phyloP scores from a whole-genome alignment of 1,140 invertebrate species.

The Adoxophyes honmai region DNA sequence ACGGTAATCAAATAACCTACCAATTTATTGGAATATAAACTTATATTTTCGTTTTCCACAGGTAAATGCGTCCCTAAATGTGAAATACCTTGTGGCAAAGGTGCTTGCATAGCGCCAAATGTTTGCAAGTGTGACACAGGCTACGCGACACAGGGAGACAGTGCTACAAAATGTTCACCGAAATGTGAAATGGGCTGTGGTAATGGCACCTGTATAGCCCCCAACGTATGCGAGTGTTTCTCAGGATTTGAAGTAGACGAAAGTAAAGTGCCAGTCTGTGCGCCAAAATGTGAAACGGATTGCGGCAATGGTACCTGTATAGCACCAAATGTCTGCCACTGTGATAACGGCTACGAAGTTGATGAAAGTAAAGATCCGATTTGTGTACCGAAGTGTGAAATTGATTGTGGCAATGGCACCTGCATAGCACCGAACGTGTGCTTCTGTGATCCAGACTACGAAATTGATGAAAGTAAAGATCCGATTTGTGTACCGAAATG shows the following conservation, averaged over 20 bases:
- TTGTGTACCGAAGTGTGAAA: constrained; percentile 58
- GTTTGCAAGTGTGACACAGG: constrained; percentile 61
- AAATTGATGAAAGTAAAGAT: constrained; percentile 15
- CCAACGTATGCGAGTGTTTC: constrained; percentile 75
- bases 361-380: not conserved
- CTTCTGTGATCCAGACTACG: not conserved
- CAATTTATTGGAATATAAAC: no score
- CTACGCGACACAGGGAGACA: constrained; percentile 18
- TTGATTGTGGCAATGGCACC: constrained; percentile 59
- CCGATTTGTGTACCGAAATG: constrained; percentile 55
- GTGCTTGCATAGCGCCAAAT: constrained; percentile 72
- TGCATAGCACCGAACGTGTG: constrained; percentile 72
- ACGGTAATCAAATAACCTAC: no score
- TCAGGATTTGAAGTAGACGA: constrained; percentile 50
- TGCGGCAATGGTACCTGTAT: constrained; percentile 63
- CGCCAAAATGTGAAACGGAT: constrained; percentile 50
- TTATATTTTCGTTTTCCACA: no score
- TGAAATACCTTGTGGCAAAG: constrained; percentile 54
- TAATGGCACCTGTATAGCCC: constrained; percentile 74
- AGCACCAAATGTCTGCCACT: constrained; percentile 64
- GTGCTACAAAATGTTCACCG: constrained; percentile 48
- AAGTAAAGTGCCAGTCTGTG: constrained; percentile 39
- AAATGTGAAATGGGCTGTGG: constrained; percentile 47
- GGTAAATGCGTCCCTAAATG: constrained; percentile 25
- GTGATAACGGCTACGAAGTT: constrained; percentile 46